phyloP scores from a whole-genome alignment of 30 jellyfish, hydroid and myxozoan species.

The Catostylus mosaicus region DNA sequence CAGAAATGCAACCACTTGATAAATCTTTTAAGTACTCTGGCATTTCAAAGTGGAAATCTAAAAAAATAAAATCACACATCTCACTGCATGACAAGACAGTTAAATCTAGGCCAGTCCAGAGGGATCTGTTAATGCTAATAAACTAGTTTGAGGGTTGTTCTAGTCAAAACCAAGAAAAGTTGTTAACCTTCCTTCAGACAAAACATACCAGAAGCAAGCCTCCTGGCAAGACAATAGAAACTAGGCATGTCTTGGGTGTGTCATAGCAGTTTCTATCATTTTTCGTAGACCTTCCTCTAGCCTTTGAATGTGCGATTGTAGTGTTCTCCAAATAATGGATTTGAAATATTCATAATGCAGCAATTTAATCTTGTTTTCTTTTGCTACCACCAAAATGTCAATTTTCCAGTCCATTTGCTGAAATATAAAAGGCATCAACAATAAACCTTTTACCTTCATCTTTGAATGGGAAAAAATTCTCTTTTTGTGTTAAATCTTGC shows the following conservation, averaged over 20 bases:
- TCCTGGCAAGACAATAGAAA: too few relatives aligned
- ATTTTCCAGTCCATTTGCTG: not conserved
- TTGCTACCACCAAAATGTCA: not conserved
- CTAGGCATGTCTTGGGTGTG: too few relatives aligned
- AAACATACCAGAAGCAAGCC: too few relatives aligned
- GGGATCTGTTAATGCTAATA: not conserved
- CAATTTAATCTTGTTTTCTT: not conserved
- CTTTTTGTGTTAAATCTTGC: conserved; percentile 11
- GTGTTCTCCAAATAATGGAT: not conserved
- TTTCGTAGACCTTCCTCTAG: too few relatives aligned
- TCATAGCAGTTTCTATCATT: too few relatives aligned
- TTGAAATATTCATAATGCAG: not conserved
- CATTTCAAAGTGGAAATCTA: conserved; percentile 31
- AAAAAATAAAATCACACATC: not conserved
- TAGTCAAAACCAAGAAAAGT: not conserved
- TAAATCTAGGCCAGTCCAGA: too few relatives aligned
- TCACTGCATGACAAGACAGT: not conserved
- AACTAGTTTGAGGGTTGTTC: not conserved
- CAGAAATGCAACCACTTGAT: not conserved
- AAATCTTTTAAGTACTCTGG: conserved; percentile 37
- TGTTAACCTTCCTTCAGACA: too few relatives aligned
- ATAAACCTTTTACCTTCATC: not conserved
- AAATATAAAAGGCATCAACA: not conserved
- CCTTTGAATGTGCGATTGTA: not conserved
- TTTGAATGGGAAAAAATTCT: conserved; percentile 14